Evolutionary conservation across 2,888 invertebrate species (phyloP).

Genomic region (Cartodere bifasciata): DNA sequence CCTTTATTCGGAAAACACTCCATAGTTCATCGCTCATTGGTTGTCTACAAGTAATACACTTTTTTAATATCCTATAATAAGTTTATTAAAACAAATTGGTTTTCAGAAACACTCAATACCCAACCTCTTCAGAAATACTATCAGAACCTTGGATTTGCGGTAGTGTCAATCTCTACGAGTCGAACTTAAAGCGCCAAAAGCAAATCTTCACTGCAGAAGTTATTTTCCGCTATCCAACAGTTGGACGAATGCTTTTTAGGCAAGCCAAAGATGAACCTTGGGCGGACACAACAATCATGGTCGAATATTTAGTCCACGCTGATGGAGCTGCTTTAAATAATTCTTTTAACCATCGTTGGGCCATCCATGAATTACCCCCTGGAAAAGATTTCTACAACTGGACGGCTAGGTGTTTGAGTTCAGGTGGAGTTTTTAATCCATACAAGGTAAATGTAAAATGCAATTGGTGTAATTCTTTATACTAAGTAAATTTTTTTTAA

Average conservation of each 20-base stretch:
- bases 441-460: slow-evolving; percentile 41
- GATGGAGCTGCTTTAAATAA: slow-evolving; percentile 71
- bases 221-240: slow-evolving; percentile 65
- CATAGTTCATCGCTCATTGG: slow-evolving; percentile 67
- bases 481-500: no score
- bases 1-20: slow-evolving; percentile 71
- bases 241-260: slow-evolving; percentile 69
- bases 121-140: slow-evolving; percentile 31
- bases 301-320: slow-evolving; percentile 76
- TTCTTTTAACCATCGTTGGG: slow-evolving; percentile 68
- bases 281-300: slow-evolving; percentile 72
- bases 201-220: slow-evolving; percentile 68
- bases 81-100: slow-evolving; percentile 2
- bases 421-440: slow-evolving; percentile 68
- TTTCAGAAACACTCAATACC: slow-evolving; percentile 38
- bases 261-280: slow-evolving; percentile 69
- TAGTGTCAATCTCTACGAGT: slow-evolving; percentile 48
- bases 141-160: slow-evolving; percentile 50
- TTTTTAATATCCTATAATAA: background rate
- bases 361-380: slow-evolving; percentile 64
- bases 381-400: slow-evolving; percentile 85
- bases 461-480: no score
- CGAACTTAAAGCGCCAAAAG: slow-evolving; percentile 53
- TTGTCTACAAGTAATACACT: slow-evolving; percentile 51
- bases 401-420: slow-evolving; percentile 71